Percentiles rank a stretch among this genome's conserved stretches.
Conservation (phyloP, 2,113 vertebrate genomes). For the Anhinga anhinga region DNA sequence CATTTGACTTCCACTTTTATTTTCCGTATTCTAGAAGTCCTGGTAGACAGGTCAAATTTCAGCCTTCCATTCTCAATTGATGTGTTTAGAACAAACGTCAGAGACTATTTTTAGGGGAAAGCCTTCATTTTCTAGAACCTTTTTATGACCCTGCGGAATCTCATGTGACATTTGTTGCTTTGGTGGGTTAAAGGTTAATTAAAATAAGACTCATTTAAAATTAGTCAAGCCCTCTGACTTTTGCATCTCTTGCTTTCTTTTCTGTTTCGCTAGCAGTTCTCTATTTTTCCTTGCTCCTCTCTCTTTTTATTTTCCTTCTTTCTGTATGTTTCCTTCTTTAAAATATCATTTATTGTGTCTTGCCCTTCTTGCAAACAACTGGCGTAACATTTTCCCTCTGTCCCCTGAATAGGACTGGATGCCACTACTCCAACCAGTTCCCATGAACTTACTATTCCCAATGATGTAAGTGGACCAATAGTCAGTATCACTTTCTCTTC, state of each 20-base stretch:
- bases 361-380: not conserved
- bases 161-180: constrained; percentile 46
- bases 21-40: not conserved
- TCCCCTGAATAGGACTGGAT: constrained; percentile 86
- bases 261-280: constrained; percentile 48
- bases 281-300: constrained; percentile 37
- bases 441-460: constrained; percentile 93
- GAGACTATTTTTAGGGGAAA: constrained; percentile 13
- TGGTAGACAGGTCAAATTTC: constrained; percentile 46
- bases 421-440: constrained; percentile 85
- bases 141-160: not conserved
- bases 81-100: not conserved
- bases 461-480: constrained; percentile 87
- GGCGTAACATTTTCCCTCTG: constrained; percentile 49
- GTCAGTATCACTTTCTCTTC: constrained; percentile 44
- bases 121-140: not conserved
- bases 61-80: not conserved
- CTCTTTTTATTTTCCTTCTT: not conserved
- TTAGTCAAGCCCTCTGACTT: constrained; percentile 30
- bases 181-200: constrained; percentile 59
- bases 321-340: constrained; percentile 19
- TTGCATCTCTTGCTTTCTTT: constrained; percentile 55
- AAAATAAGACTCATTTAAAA: constrained; percentile 25
- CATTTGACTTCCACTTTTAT: not conserved
- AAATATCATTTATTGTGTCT: constrained; percentile 24